These are phyloP conservation scores for Channallabes apus DNA, from an alignment of 2,797 vertebrate genomes.

Conservation along the genomic window DNA sequence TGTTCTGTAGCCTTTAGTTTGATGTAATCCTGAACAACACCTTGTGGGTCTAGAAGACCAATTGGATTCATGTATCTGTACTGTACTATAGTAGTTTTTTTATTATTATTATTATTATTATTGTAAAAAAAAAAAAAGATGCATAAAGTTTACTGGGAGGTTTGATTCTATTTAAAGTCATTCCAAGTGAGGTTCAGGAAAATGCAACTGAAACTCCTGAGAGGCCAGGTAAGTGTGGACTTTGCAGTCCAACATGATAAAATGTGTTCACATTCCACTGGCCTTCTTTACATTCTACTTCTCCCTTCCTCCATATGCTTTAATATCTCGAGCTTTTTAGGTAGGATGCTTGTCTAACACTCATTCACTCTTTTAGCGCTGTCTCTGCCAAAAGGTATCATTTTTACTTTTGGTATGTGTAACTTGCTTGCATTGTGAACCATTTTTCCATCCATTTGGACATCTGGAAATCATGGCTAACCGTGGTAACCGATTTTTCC, in stretches of 20 bases:
- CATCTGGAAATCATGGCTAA: constrained; percentile 45
- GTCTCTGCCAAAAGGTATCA: constrained; percentile 18
- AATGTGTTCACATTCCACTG: constrained; percentile 68
- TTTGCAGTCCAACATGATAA: constrained; percentile 58
- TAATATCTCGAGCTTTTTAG: constrained; percentile 40
- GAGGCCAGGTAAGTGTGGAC: constrained; percentile 74
- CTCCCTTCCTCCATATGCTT: constrained; percentile 45
- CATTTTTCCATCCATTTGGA: constrained; percentile 44
- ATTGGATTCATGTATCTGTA: background rate
- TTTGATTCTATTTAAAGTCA: constrained; percentile 80
- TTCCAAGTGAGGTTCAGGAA: constrained; percentile 79
- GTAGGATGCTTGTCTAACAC: constrained; percentile 33
- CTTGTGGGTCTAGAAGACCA: constrained; percentile 13
- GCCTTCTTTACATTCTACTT: constrained; percentile 52
- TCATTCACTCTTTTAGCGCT: constrained; percentile 8
- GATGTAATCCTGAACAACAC: constrained; percentile 12
- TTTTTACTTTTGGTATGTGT: constrained; percentile 43
- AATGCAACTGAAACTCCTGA: constrained; percentile 71
- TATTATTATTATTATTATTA: background rate
- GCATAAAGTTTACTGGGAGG: constrained; percentile 71
- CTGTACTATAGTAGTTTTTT: background rate
- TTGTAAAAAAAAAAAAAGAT: constrained; percentile 49
- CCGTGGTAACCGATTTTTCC: constrained; percentile 41
- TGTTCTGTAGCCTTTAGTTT: constrained; percentile 9
- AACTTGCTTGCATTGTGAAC: constrained; percentile 48